phyloP scores from a whole-genome alignment of 1,140 invertebrate species.

The Hermetia illucens region DNA sequence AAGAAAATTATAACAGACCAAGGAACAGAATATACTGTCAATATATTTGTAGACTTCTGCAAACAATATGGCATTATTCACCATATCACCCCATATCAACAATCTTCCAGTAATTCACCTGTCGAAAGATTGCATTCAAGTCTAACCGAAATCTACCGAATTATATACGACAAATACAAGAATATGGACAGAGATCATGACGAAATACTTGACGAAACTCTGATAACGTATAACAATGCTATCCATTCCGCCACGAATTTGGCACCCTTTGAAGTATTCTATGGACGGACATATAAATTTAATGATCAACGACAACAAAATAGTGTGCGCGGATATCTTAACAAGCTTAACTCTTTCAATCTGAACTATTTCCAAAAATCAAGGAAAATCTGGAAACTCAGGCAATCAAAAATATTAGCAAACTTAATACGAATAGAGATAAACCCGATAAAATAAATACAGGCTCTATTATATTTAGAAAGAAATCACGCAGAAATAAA shows the following conservation, averaged over 20 bases:
- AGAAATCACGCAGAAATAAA: no score
- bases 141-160: not conserved
- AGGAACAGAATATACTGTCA: not conserved
- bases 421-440: no score
- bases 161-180: not conserved
- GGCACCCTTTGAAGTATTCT: not conserved
- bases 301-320: no score
- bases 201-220: not conserved
- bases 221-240: not conserved
- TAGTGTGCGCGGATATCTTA: no score
- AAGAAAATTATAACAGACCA: not conserved
- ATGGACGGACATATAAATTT: no score
- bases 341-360: no score
- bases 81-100: not conserved
- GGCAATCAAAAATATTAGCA: no score
- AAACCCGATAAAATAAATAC: no score
- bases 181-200: not conserved
- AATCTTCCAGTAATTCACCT: not conserved
- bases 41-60: conserved; percentile 1
- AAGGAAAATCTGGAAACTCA: no score
- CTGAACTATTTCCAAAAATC: no score
- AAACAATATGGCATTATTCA: not conserved
- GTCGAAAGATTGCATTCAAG: not conserved
- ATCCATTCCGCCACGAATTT: not conserved
- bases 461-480: no score